Evolutionary conservation across 2,113 vertebrate species (phyloP).

Genomic region (Prunella himalayana): DNA sequence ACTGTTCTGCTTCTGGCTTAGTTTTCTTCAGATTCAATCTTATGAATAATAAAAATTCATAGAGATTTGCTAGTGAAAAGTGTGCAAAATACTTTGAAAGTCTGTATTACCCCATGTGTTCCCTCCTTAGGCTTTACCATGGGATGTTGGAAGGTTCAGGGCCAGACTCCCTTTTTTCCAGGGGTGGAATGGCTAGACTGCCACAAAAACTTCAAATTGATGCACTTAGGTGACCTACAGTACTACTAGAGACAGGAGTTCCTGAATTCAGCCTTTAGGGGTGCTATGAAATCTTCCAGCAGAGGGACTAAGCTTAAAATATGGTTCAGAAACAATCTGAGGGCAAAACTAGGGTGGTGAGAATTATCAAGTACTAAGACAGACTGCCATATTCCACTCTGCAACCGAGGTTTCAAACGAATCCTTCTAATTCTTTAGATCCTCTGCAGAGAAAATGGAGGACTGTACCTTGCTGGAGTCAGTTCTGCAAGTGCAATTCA

Average conservation of each 20-base stretch:
- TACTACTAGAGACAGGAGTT: not conserved
- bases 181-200: not conserved
- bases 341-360: not conserved
- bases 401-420: not conserved
- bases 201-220: not conserved
- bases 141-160: not conserved
- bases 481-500: not conserved
- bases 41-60: not conserved
- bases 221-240: fast-evolving
- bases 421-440: not conserved
- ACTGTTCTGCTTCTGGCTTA: not conserved
- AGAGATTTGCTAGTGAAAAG: not conserved
- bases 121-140: not conserved
- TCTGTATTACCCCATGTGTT: not conserved
- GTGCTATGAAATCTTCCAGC: not conserved
- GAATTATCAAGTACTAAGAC: not conserved
- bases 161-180: not conserved
- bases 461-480: not conserved
- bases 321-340: not conserved
- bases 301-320: not conserved
- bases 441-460: not conserved
- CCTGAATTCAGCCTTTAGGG: not conserved
- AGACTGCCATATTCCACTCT: not conserved
- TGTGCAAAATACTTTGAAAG: not conserved
- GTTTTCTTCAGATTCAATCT: not conserved